These are phyloP conservation scores for Oophaga pumilio DNA, from an alignment of 2,113 vertebrate species.

Conservation along the genomic window DNA sequence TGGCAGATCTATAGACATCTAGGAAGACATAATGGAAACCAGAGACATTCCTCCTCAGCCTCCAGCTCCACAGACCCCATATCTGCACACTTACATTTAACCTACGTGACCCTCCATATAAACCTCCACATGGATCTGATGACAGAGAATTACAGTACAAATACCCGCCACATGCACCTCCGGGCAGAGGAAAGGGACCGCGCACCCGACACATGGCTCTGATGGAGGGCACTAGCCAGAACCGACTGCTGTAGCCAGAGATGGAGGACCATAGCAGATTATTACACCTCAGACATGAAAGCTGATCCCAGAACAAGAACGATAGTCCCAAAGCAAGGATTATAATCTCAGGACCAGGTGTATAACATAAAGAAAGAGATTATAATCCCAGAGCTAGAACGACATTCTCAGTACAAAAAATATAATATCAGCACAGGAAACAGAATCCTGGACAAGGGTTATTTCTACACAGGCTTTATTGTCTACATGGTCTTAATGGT, in stretches of 20 bases:
- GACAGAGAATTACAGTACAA: conserved; percentile 21
- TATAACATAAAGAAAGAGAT: neutral
- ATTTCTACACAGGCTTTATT: too few species aligned
- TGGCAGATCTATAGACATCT: conserved; percentile 18
- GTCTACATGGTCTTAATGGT: too few species aligned
- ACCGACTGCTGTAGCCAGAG: neutral
- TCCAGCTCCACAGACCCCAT: neutral
- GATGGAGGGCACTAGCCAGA: neutral
- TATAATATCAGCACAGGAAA: too few species aligned
- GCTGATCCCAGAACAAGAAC: too few species aligned
- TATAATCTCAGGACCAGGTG: too few species aligned
- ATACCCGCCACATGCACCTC: neutral
- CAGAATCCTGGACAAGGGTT: too few species aligned
- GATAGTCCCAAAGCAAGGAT: too few species aligned
- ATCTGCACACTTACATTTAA: conserved; percentile 22
- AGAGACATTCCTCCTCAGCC: conserved; percentile 12
- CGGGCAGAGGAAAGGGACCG: too few species aligned
- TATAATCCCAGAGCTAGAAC: neutral
- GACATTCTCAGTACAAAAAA: too few species aligned
- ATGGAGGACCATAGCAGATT: neutral
- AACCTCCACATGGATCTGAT: conserved; percentile 14
- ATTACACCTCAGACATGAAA: neutral
- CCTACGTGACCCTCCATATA: neutral
- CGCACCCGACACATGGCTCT: too few species aligned
- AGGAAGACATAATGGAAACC: conserved; percentile 8